These are phyloP conservation scores for Acleris cristana DNA, from an alignment of 2,888 invertebrate species.

Conservation along the genomic window DNA sequence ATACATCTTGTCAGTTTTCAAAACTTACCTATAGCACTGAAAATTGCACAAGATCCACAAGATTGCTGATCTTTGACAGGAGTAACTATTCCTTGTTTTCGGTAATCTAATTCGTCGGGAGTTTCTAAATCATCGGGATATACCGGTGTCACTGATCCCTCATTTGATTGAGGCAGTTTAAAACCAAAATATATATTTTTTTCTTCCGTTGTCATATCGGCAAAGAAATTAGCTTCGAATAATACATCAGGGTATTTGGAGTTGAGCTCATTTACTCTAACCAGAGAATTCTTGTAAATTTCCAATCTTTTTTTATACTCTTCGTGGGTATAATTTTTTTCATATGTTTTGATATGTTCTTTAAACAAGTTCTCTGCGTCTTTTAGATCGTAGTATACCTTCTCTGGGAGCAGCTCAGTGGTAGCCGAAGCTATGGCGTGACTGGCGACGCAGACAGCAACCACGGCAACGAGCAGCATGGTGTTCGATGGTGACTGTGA, in stretches of 20 bases:
- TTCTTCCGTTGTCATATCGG: not conserved
- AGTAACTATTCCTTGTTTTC: not conserved
- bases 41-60: constrained; percentile 92
- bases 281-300: constrained; percentile 7
- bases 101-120: not conserved
- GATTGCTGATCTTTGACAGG: constrained; percentile 89
- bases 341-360: not conserved
- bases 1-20: too few relatives aligned
- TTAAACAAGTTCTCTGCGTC: not conserved
- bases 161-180: not conserved
- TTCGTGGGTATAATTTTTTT: not conserved
- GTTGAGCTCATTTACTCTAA: not conserved
- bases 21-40: constrained; percentile 36
- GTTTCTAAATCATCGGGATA: not conserved
- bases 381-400: not conserved
- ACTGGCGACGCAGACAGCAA: too few relatives aligned
- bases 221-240: not conserved
- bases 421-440: too few relatives aligned
- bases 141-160: not conserved
- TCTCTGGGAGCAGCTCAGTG: too few relatives aligned
- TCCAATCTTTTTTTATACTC: constrained; percentile 9
- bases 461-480: not conserved
- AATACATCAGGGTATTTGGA: not conserved
- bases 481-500: not conserved
- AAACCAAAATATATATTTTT: not conserved